Base-by-base conservation (phyloP, 2,888 invertebrate species). In the Drosophila atroscutellata region DNA sequence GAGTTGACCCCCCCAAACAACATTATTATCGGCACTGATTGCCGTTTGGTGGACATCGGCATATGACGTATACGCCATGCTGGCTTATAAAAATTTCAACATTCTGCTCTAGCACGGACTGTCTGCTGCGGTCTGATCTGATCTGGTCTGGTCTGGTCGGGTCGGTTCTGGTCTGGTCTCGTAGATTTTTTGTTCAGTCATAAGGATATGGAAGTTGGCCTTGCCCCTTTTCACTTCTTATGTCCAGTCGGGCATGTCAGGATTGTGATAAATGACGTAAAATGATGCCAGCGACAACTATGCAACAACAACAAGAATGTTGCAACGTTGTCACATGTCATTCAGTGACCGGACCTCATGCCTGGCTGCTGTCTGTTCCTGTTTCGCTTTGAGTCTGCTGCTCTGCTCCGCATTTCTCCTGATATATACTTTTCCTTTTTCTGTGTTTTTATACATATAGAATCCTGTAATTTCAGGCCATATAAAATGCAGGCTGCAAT, bases 251-350 rank as follows among this genome's bases (percentile, higher is more conserved):
- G 88, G 68, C 81, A 79, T 77, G 88, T 72, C 90, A 88, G 85
- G 81, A 86, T 86, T 89, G 88, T 86, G 90, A 89, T 86, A 86
- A 86, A 86, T 90, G 86, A 90, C 86, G 77, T 79, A 88, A 89
- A 89, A 88, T 86, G 86, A 89, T 86, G 86, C 81, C 81, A 81
- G 79, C 79, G 90, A 85, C 88, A 89, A 87, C 80, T 78, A 66
- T 72, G 70, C 75, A 75, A 70, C 88, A 71, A 32, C 42, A 50
- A 42, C 58, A 37, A 20, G 34, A 67, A 58, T 49, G 52, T 58
- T 74, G 69, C 62, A 50, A 68, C 65, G 75, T 73, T 86, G 89
- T 74, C 81, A 69, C 63, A 76, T 89, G 76, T 86, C 81, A 72
- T 72, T 87, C 82, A 76, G 70, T 20, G 37, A 60, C 59, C 45